phyloP scores from a whole-genome alignment of 2,797 vertebrate species.

The Hemibagrus guttatus region DNA sequence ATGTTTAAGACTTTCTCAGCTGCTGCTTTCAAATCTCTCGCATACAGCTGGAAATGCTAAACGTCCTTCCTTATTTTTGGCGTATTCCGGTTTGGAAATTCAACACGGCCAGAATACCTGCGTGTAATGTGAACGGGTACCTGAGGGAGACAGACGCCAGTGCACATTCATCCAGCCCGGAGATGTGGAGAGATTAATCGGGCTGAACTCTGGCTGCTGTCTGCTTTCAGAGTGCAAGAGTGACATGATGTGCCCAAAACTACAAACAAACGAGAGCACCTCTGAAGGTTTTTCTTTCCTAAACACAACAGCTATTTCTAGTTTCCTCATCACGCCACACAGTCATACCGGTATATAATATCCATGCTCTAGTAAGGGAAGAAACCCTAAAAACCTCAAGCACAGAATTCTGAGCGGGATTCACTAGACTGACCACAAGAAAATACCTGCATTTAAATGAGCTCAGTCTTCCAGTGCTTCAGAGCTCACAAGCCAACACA shows the following conservation, averaged over 20 bases:
- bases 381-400: neutral
- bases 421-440: conserved; percentile 12
- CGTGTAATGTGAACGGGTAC: neutral
- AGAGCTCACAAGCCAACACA: neutral
- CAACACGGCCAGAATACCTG: no score
- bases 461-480: conserved; percentile 16
- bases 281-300: neutral
- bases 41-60: neutral
- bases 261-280: neutral
- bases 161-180: neutral
- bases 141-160: neutral
- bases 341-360: neutral
- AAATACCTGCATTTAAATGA: conserved; percentile 28
- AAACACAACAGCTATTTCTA: neutral
- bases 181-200: neutral
- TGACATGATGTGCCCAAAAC: neutral
- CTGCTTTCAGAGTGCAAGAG: neutral
- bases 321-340: neutral
- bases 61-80: neutral
- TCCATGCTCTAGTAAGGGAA: neutral
- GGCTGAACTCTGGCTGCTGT: neutral
- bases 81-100: neutral
- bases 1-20: neutral
- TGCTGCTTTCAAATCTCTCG: neutral
- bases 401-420: neutral